Conservation (phyloP, 2,888 invertebrate genomes). For the Drosophila phalerata region DNA sequence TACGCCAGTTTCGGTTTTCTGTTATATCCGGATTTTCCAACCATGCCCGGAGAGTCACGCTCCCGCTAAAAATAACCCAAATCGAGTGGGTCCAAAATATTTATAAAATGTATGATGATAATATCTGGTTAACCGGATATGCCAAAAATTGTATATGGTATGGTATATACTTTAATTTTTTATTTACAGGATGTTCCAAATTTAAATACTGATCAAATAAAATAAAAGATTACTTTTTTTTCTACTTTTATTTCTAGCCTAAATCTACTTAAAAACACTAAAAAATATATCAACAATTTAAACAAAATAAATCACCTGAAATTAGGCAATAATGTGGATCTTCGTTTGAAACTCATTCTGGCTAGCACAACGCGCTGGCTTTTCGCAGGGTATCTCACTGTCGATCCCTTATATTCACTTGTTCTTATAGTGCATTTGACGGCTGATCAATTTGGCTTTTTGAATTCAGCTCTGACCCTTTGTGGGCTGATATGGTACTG, state of each 20-base stretch:
- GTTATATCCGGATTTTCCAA: slow-evolving; percentile 1
- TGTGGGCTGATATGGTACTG: slow-evolving; percentile 16
- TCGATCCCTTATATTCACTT: background rate
- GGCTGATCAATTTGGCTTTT: slow-evolving; percentile 3
- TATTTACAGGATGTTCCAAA: too few relatives aligned
- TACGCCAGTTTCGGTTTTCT: background rate
- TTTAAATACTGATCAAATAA: too few relatives aligned
- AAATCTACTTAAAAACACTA: too few relatives aligned
- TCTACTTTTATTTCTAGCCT: too few relatives aligned
- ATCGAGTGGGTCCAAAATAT: slow-evolving; percentile 19
- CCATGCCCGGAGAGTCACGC: slow-evolving; percentile 33
- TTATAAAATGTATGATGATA: slow-evolving; percentile 23
- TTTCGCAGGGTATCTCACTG: background rate
- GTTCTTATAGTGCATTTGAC: background rate
- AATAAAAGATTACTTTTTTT: too few relatives aligned
- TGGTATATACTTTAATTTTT: too few relatives aligned
- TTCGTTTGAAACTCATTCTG: too few relatives aligned
- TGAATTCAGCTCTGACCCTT: slow-evolving; percentile 3
- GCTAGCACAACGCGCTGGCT: too few relatives aligned
- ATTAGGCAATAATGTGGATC: too few relatives aligned
- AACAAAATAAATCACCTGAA: too few relatives aligned
- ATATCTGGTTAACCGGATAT: slow-evolving; percentile 24
- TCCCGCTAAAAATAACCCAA: slow-evolving; percentile 30
- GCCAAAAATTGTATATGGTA: background rate
- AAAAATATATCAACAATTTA: too few relatives aligned